Conservation (phyloP, 2,797 vertebrate genomes). For the Rallus crepitans region DNA sequence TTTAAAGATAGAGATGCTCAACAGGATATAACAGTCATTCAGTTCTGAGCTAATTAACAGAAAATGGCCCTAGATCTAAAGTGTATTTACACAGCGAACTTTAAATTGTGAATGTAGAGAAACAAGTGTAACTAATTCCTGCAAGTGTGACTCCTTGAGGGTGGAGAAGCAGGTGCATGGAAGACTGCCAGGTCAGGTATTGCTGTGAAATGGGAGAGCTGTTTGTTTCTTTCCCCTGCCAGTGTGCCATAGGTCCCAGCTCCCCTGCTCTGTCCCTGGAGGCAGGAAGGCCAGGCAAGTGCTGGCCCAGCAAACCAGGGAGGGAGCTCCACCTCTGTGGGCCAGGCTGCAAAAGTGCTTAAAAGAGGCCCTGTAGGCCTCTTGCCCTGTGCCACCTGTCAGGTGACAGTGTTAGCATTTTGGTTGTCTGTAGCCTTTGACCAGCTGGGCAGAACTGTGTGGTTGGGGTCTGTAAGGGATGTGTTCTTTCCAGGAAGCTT, state of each 20-base stretch:
- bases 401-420: accelerated
- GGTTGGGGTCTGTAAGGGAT: neutral
- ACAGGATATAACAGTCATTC: neutral
- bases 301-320: accelerated
- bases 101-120: neutral
- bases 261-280: accelerated
- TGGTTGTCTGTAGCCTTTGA: neutral
- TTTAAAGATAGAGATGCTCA: neutral
- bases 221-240: too few species aligned
- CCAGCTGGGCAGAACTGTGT: neutral
- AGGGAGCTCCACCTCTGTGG: neutral
- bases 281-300: neutral
- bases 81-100: neutral
- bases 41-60: neutral
- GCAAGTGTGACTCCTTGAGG: neutral
- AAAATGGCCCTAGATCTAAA: neutral
- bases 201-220: neutral
- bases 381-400: neutral
- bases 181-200: neutral
- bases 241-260: accelerated
- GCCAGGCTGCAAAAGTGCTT: neutral
- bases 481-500: neutral
- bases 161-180: neutral
- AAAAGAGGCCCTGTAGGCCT: too few species aligned
- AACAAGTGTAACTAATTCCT: neutral